phyloP scores from a whole-genome alignment of 2,113 vertebrate genomes.

The Rafetus swinhoei region DNA sequence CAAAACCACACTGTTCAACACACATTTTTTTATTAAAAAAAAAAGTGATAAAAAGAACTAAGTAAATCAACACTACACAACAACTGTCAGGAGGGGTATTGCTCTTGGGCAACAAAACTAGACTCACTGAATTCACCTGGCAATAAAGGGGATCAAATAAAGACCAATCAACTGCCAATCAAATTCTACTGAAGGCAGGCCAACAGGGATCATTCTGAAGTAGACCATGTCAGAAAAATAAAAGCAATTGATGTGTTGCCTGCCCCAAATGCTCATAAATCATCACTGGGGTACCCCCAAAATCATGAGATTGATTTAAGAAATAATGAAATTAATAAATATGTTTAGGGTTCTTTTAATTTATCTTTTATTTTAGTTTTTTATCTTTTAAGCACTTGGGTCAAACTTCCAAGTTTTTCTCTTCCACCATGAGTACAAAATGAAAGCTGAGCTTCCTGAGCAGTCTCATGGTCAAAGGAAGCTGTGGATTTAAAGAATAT shows the following conservation, averaged over 20 bases:
- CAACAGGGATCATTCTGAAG: neutral
- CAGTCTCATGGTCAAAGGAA: accelerated
- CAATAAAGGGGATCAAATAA: neutral
- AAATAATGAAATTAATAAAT: neutral
- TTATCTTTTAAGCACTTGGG: neutral
- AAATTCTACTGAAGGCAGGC: neutral
- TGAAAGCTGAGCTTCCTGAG: neutral
- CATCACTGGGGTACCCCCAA: neutral
- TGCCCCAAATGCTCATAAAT: neutral
- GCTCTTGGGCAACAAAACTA: neutral
- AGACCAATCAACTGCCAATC: neutral
- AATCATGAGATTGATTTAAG: neutral
- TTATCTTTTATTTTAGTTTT: neutral
- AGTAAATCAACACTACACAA: neutral
- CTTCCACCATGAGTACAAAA: neutral
- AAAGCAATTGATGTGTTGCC: accelerated
- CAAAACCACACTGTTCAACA: neutral
- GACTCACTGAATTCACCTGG: neutral
- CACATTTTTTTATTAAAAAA: neutral
- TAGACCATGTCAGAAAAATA: neutral
- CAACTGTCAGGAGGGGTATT: neutral
- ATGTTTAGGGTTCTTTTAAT: neutral
- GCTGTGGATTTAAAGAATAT: neutral
- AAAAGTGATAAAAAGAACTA: neutral
- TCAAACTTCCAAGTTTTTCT: neutral